Percentiles rank a stretch among this genome's conserved stretches.
phyloP scores from a whole-genome alignment of 2,113 vertebrate genomes.

The Procavia capensis region DNA sequence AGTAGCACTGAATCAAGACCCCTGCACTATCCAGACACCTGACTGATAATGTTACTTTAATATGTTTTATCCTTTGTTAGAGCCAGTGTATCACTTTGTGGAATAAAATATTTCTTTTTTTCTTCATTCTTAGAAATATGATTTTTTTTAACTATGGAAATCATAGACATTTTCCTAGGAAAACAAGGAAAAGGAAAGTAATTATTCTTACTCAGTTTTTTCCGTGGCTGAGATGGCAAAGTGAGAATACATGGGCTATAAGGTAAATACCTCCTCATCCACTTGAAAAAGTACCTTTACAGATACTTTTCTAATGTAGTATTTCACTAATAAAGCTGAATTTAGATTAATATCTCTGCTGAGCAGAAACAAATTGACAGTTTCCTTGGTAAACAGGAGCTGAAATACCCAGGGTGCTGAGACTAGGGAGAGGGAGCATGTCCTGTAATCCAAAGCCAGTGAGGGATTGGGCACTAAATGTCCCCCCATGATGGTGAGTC shows the following conservation, averaged over 20 bases:
- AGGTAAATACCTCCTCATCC: background rate
- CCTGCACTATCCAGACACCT: background rate
- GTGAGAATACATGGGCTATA: background rate
- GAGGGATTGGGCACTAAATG: background rate
- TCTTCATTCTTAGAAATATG: background rate
- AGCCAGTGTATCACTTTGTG: background rate
- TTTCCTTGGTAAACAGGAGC: background rate
- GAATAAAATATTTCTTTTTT: background rate
- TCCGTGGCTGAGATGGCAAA: background rate
- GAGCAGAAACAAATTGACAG: background rate
- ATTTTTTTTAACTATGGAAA: background rate
- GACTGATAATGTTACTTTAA: background rate
- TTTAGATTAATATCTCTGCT: background rate
- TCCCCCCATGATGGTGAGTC: too few species aligned
- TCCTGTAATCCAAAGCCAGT: background rate
- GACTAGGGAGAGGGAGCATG: background rate
- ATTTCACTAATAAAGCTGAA: background rate
- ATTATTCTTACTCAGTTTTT: background rate
- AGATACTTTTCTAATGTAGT: background rate
- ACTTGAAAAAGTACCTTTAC: background rate
- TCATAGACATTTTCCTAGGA: background rate
- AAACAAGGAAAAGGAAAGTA: background rate
- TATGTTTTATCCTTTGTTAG: background rate
- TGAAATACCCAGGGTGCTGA: background rate
- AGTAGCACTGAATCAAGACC: background rate